Evolutionary conservation across 2,797 vertebrate genomes (phyloP), one percentile per base, ranked within the genome.

Genomic region (Cyprinodon diabolis): DNA sequence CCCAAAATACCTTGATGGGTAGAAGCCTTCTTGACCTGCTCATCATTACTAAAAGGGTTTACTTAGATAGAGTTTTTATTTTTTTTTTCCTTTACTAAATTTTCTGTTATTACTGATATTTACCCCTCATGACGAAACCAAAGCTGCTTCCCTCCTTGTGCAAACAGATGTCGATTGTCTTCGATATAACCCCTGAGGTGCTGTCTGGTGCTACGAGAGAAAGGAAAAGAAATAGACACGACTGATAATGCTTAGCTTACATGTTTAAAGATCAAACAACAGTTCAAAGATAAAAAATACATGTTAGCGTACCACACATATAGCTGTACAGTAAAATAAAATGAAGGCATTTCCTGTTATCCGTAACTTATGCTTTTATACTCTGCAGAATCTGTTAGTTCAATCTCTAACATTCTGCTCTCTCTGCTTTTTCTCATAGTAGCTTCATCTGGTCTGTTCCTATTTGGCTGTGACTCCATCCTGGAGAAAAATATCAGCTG

Each of bases 121-220:
- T 89, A 98, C 98, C 98, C 96, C 98, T 95, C 91, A 98, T 93
- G 76, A 99, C 98, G 6, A 99, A 99, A 76, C 98, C 98, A 68
- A 98, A 99, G 91, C 97, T 99, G 90, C 87, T 97, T 83, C 97
- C 97, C 85, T 99, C 98, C 91, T 98, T 99, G 93, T 97, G 96
- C 87, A 99, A 95, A 80, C 96, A 96, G 90, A 99, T 95, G 70
- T 99, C 98, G 68, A 97, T 95, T 47, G 97, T 99, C 95, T 98
- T 99, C 63, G 97, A 96, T 88, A 98, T 94, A 84, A 97, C 94
- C 81, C 96, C 97, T 58, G 96, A 96, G 74, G 92, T 95, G 90
- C 95, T 96, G 81, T 98, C 97, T 2, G 97, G 96, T 49, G 96
- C 98, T 99, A 75, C 47, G 54, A 77, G 69, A 52, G n/a, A 10